These are phyloP conservation scores for Candidula unifasciata DNA, from an alignment of 2,888 invertebrate species.

Conservation along the genomic window DNA sequence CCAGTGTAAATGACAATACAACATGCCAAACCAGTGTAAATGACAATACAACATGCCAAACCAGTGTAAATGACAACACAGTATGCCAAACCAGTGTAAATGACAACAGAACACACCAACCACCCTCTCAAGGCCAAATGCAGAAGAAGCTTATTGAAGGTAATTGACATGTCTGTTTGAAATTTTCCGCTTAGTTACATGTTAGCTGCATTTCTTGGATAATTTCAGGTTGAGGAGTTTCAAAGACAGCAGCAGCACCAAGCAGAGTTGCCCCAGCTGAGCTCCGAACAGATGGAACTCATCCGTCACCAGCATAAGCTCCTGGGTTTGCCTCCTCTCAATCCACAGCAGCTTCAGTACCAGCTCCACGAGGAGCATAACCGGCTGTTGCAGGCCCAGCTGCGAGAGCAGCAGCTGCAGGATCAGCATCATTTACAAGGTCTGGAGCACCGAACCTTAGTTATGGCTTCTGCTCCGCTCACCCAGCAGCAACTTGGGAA, in stretches of 20 bases:
- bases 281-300: constrained; percentile 57
- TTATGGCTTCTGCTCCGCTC: constrained; percentile 38
- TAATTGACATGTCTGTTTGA: no score
- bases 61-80: no score
- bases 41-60: no score
- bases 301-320: constrained; percentile 59
- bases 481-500: constrained; percentile 42
- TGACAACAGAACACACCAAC: no score
- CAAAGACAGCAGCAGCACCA: constrained; percentile 59
- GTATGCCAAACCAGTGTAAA: no score
- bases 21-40: no score
- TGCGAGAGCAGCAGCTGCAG: constrained; percentile 46
- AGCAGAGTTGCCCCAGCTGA: constrained; percentile 56
- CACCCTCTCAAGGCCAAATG: no score
- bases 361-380: constrained; percentile 61
- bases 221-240: constrained; percentile 54
- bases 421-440: constrained; percentile 55
- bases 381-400: constrained; percentile 58
- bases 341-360: constrained; percentile 60
- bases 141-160: background rate
- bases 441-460: constrained; percentile 49
- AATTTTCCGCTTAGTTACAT: no score
- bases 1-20: no score
- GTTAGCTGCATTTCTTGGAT: background rate
- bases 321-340: constrained; percentile 60